Percentiles rank a stretch among this genome's conserved stretches.
Conservation (phyloP, 2,113 vertebrate species). For the Psittacus erithacus region DNA sequence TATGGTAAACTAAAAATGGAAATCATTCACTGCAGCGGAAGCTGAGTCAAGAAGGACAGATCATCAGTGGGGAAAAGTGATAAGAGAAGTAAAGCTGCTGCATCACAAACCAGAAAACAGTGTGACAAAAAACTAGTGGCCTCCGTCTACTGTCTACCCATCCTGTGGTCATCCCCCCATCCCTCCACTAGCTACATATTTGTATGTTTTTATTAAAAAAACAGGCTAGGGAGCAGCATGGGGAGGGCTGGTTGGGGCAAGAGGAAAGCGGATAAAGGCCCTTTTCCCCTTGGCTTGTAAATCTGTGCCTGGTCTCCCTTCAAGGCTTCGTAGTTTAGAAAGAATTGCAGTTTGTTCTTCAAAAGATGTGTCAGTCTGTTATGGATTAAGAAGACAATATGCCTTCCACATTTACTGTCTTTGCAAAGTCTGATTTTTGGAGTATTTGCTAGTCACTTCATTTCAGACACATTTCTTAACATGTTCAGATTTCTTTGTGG, state of each 20-base stretch:
- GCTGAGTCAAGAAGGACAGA: neutral
- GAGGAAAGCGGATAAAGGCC: neutral
- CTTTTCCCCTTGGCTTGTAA: neutral
- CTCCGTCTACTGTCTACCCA: neutral
- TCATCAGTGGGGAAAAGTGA: neutral
- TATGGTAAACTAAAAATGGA: neutral
- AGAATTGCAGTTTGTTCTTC: constrained; percentile 32
- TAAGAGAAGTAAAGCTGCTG: neutral
- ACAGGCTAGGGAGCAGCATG: neutral
- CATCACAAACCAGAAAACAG: neutral
- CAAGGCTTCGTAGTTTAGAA: neutral
- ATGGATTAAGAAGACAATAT: constrained; percentile 38
- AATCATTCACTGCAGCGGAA: neutral
- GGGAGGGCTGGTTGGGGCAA: neutral
- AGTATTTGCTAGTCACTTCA: constrained; percentile 28
- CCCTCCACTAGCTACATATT: neutral
- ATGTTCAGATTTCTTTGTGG: constrained; percentile 4
- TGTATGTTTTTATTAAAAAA: neutral
- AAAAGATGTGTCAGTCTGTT: constrained; percentile 14
- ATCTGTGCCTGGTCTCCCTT: neutral
- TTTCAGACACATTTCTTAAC: constrained; percentile 35
- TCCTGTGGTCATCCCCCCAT: neutral
- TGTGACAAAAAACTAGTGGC: neutral
- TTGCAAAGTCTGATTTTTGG: neutral
- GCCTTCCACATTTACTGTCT: constrained; percentile 31